Conservation (phyloP, 2,797 vertebrate species). For the Pseudochirops cupreus region DNA sequence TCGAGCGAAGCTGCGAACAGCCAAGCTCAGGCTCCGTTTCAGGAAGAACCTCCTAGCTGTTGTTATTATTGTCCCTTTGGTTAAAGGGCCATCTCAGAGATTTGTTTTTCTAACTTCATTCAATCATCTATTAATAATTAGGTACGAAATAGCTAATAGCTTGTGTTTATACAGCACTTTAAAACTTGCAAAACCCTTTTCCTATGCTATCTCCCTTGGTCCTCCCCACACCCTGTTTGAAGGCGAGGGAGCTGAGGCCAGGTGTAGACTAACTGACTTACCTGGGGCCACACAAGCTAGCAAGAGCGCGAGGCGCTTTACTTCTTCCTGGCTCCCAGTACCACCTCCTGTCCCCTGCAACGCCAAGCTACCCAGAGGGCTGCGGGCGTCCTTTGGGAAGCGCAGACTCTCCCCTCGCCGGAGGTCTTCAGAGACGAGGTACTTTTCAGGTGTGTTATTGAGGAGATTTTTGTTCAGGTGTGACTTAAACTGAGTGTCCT, state of each 20-base stretch:
- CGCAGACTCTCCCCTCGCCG: neutral
- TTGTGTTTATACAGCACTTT: neutral
- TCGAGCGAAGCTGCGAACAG: neutral
- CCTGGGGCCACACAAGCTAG: neutral
- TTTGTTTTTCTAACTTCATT: neutral
- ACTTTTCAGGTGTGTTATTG: neutral
- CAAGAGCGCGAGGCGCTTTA: neutral
- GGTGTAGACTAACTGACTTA: neutral
- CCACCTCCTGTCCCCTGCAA: neutral
- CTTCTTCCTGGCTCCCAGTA: neutral
- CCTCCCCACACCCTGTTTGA: neutral
- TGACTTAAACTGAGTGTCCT: neutral
- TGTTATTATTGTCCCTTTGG: neutral
- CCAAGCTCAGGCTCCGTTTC: neutral
- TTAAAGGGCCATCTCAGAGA: neutral
- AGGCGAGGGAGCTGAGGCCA: neutral
- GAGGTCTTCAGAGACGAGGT: neutral
- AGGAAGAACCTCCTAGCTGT: neutral
- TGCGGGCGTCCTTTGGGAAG: neutral
- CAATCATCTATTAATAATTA: neutral
- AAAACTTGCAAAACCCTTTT: neutral
- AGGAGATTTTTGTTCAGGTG: neutral
- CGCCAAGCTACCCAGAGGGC: neutral
- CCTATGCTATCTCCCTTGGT: neutral
- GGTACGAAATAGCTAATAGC: neutral